Evolutionary conservation across 2,888 invertebrate genomes (phyloP), one percentile per base, ranked within the genome.

Genomic region (Slavum lentiscoides): DNA sequence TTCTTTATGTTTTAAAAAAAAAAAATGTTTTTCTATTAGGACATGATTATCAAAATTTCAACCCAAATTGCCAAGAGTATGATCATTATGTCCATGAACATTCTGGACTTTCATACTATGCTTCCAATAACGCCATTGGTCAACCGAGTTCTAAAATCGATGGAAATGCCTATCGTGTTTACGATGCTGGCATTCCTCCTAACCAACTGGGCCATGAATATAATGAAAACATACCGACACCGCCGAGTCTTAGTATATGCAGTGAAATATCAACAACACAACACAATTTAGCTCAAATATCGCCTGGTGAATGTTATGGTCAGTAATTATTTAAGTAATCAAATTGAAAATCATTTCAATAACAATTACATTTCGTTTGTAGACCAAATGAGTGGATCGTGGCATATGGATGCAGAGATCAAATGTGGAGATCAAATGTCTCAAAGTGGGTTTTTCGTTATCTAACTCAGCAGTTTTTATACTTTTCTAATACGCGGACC

Each of bases 281-380:
- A 82, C 85, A 85, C 53, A 74, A 82, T 53, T 67, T 83, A 58
- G 77, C 82, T 70, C 83, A 82, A 81, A 81, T 91, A 81, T 89
- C 91, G 83, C 90, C 91, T 64, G 90, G 90, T 64, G 91, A 91
- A 85, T 90, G 90, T 85, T 91, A 91, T 85, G 88, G 88, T 88
- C 86, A 84, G 85, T 84, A 67, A 49, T 30, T 55, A 39, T 49
- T 61, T 49, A 23, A 1, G 15, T 49, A 21, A 49, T 53, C n/a
- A 13, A 49, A 39, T 23, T 49, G 5, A 23, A 43, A 53, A 1
- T 55, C 5, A 6, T 5, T 67, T 8, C 15, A 21, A 67, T 43
- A 43, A 30, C 30, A 30, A 30, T 8, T 67, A 68, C 4, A 30
- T 74, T 64, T 80, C 82, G 68, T 82, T 83, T 85, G 82, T 84